A percentile compares a stretch with the other conserved stretches of the same genome.
phyloP scores from a whole-genome alignment of 1,140 invertebrate genomes.

The Linepithema humile region DNA sequence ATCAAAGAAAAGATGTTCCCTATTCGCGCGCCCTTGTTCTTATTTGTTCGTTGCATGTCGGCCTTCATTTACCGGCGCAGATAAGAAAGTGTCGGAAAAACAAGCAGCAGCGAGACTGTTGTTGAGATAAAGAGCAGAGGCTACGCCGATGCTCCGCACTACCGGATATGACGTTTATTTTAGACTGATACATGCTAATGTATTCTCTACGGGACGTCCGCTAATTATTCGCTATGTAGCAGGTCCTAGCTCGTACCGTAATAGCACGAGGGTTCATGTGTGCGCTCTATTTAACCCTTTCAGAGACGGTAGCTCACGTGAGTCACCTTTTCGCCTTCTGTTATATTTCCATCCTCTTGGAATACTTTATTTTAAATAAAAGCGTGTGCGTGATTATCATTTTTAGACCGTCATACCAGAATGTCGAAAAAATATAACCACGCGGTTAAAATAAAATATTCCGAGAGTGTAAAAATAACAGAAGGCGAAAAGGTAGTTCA shows the following conservation, averaged over 20 bases:
- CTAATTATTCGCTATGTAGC: conserved; percentile 64
- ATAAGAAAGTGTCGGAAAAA: conserved; percentile 11
- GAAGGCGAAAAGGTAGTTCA: too few relatives aligned
- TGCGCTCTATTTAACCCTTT: conserved; percentile 12
- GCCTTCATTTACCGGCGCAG: neutral
- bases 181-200: conserved; percentile 67
- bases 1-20: neutral
- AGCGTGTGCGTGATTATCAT: too few relatives aligned
- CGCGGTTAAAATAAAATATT: too few relatives aligned
- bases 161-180: conserved; percentile 67
- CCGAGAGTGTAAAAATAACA: too few relatives aligned
- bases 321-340: too few relatives aligned
- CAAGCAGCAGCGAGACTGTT: neutral
- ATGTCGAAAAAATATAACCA: too few relatives aligned
- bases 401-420: too few relatives aligned
- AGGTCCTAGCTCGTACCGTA: neutral
- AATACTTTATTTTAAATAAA: too few relatives aligned
- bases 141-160: neutral
- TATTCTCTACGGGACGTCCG: conserved; percentile 58
- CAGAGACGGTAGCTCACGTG: too few relatives aligned
- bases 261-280: neutral
- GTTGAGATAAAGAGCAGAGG: conserved; percentile 34
- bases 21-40: neutral
- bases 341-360: too few relatives aligned
- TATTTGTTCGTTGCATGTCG: conserved; percentile 12